Evolutionary conservation across 2,113 vertebrate genomes (phyloP), one percentile per base, ranked within the genome.

Genomic region (Crotalus viridis): DNA sequence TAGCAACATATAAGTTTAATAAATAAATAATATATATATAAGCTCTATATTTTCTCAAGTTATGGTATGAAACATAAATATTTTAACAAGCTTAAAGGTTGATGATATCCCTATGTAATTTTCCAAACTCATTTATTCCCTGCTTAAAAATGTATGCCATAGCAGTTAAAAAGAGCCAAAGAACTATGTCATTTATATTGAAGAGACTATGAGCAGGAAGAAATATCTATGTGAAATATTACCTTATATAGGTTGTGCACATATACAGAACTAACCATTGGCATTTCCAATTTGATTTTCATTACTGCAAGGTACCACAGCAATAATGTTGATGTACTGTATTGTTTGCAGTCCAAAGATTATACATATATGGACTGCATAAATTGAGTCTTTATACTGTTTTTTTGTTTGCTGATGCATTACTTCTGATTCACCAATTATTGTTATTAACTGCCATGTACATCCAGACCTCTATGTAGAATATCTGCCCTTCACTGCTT

Each of bases 261-360:
- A 95, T 94, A 95, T 97, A 96, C 95, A 94, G 93, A 95, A 96
- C 95, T 95, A 96, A 94, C 95, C n/a, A 81, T 21, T 81, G 95
- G 61, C 92, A 95, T 93, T 94, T 91, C 92, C 95, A 97, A 94
- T 94, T 96, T 91, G 94, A 86, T 0, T 0, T 95, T 94, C 95
- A 94, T 94, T 94, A 57, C 90, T 85, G 74, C 92, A 96, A 95
- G 93, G 88, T 93, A 96, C 33, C 10, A 93, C 96, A 94, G 95
- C 93, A 94, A 91, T 94, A 94, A 93, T 91, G 95, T 94, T 85
- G 92, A 48, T 92, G 94, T 85, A 51, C 91, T 4, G 0, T 89
- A 92, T 61, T 46, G 90, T 91, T 64, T 94, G 89, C 92, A 91
- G 28, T 94, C 86, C 94, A 93, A 85, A 91, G 57, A 88, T 90